These are phyloP conservation scores for Salminus brasiliensis DNA, from an alignment of 2,113 vertebrate species.

Conservation along the genomic window DNA sequence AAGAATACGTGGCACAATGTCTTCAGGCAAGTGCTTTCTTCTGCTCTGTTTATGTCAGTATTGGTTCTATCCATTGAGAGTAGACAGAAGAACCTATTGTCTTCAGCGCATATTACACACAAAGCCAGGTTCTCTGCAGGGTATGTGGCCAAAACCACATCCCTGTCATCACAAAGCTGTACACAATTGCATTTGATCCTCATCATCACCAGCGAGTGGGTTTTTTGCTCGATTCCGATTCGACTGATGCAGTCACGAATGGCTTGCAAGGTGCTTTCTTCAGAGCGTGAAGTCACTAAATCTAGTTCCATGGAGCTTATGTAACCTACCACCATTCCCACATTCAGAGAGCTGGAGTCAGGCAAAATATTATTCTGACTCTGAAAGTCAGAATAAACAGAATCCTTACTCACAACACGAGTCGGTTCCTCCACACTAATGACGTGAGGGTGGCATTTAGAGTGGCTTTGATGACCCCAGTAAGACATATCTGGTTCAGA, in stretches of 20 bases:
- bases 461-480: constrained; percentile 70
- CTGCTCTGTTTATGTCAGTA: constrained; percentile 73
- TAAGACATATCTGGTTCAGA: constrained; percentile 80
- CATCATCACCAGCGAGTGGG: constrained; percentile 92
- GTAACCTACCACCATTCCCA: constrained; percentile 93
- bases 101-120: constrained; percentile 90
- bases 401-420: constrained; percentile 68
- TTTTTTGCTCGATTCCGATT: constrained; percentile 87
- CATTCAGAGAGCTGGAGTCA: constrained; percentile 85
- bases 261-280: constrained; percentile 84
- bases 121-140: constrained; percentile 92
- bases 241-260: constrained; percentile 89
- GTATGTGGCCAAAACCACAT: constrained; percentile 85
- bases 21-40: constrained; percentile 69
- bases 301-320: constrained; percentile 91
- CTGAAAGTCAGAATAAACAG: constrained; percentile 76
- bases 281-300: constrained; percentile 79
- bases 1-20: constrained; percentile 96
- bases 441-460: constrained; percentile 51
- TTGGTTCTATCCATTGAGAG: constrained; percentile 84
- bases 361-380: constrained; percentile 74
- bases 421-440: constrained; percentile 70
- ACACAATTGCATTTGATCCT: constrained; percentile 90
- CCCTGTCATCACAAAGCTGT: constrained; percentile 85
- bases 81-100: constrained; percentile 89